Evolutionary conservation across 2,797 vertebrate genomes (phyloP), one percentile per base, ranked within the genome.

Genomic region (Sebastes itinus): DNA sequence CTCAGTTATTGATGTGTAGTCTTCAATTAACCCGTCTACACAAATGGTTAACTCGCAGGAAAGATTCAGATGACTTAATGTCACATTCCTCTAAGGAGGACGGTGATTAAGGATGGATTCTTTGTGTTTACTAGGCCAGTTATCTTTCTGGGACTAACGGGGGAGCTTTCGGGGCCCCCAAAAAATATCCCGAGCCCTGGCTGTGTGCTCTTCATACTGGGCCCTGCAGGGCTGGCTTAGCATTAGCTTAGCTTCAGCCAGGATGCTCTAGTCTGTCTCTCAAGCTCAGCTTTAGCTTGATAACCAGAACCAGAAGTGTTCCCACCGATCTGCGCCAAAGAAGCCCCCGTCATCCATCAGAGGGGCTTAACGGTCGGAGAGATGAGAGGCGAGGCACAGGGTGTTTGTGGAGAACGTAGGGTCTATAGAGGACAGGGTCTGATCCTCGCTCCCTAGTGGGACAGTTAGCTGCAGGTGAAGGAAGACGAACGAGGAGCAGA

Each of bases 301-400:
- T 97, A 97, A 97, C 93, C 94, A 96, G 95, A 97, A 97, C 95
- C 97, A 97, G 96, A 96, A 94, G 91, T 55, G 90, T 96, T 97
- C 95, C 96, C 95, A 96, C 12, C 89, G 81, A 90, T 89, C 88
- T 88, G 85, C 85, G 94, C 96, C 95, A 96, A 94, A 88, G 85
- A 84, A 81, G 87, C 90, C 85, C 88, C 92, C 84, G 88, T 94
- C 92, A 96, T 97, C 96, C 94, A 96, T 97, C 96, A 96, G 91
- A 87, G 78, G 86, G 86, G 91, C 88, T 94, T 94, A 92, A 81
- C 71, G 75, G 77, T 86, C 76, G 75, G 80, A 65, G 62, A 77
- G 87, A 69, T 65, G 73, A 77, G 85, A 86, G 73, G 75, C 59
- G 72, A 82, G 69, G 89, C 82, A 61, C 85, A 82, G 86, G 78